Evolutionary conservation across 1,140 invertebrate species (phyloP), one percentile per base, ranked within the genome.

Genomic region (Meloidogyne hapla): DNA sequence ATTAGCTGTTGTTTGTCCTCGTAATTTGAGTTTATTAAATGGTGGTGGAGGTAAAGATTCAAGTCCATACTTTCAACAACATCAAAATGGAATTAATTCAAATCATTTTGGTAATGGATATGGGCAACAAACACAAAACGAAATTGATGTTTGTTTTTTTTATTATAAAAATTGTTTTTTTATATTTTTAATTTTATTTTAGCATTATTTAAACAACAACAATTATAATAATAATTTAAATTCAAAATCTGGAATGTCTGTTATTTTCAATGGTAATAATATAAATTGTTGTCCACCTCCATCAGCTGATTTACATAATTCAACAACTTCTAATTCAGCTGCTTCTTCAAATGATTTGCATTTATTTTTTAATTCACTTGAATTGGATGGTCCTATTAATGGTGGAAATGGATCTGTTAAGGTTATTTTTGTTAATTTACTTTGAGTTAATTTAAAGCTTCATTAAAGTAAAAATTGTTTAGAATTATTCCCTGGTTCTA

Each of bases 1-100:
- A 26, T 62, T 82, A n/a, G 76, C 76, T 38, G 63, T 73, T 38
- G 64, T 64, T 1, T 73, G 56, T 26, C 45, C 61, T 33, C 69
- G 25, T 28, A 70, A 45, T 70, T n/a, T 70, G 12, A 42, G 69
- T 21, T 42, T 48, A 42, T n/a, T 33, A 26, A 15, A 40, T 23
- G 45, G 6, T 23, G 45, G 6, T 26, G 42, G 45, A 21, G 13
- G 5, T 25, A 33, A 25, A 0, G n/a, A 26, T 38, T 65, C 64
- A 8, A 56, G 48, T 56, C 48, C 48, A n/a, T 56, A 56, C n/a
- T 56, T 56, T 56, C 48, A 56, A 56, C 48, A 56, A 56, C 48
- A 56, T 6, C 18, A 56, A n/a, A 56, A n/a, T 56, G 48, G n/a
- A 56, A n/a, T 56, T 56, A 56, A 56, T 56, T 56, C 48, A 56